Evolutionary conservation across 1,140 invertebrate species (phyloP).

Genomic region (Trinorchestia longiramus): DNA sequence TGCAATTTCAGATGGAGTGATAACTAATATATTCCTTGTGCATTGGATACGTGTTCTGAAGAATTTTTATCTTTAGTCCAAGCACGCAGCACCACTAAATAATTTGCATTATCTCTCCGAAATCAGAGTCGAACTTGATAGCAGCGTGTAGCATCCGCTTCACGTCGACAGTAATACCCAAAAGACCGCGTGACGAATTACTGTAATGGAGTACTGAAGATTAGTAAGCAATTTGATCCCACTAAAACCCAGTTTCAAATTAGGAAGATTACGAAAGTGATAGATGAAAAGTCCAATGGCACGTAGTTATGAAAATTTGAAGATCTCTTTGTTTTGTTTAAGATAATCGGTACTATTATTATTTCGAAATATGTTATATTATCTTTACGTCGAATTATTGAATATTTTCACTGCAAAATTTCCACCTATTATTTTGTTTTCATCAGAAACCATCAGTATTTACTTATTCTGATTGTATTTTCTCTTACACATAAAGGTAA

Average conservation of each 20-base stretch:
- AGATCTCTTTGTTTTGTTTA: neutral
- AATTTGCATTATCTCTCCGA: neutral
- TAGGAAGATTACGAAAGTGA: neutral
- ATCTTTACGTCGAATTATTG: too few species aligned
- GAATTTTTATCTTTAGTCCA: neutral
- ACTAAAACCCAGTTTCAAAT: neutral
- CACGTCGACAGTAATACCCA: neutral
- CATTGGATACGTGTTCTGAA: neutral
- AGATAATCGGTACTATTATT: neutral
- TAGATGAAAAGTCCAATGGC: neutral
- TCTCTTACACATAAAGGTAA: too few species aligned
- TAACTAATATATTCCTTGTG: neutral
- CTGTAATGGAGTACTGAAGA: neutral
- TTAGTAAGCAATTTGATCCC: neutral
- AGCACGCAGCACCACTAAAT: neutral
- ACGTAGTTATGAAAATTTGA: neutral
- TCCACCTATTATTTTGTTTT: too few species aligned
- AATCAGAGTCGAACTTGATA: neutral
- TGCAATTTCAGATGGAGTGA: neutral
- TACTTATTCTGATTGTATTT: too few species aligned
- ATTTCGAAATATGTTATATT: too few species aligned
- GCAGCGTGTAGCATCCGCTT: neutral
- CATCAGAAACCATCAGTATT: too few species aligned
- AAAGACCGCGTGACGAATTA: neutral
- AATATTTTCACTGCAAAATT: too few species aligned